Conservation (phyloP, 2,888 invertebrate species). For the Tryphoninae sp. region DNA sequence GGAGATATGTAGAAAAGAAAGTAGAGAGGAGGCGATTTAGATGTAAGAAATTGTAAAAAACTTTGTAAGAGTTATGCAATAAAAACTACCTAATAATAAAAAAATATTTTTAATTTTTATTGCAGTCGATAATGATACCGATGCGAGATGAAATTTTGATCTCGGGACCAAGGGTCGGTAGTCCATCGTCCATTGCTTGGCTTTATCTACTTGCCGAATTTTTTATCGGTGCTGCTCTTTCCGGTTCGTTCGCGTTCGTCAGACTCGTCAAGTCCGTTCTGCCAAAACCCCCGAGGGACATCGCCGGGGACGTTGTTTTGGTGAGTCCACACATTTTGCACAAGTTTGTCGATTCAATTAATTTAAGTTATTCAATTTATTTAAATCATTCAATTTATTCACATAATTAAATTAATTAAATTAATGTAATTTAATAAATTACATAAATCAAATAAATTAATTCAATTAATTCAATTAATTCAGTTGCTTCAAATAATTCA, state of each 20-base stretch:
- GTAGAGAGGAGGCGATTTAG: too few relatives aligned
- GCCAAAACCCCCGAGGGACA: slow-evolving; percentile 77
- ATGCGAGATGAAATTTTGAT: slow-evolving; percentile 66
- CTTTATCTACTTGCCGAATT: slow-evolving; percentile 75
- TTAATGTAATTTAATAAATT: not conserved
- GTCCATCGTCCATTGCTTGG: slow-evolving; percentile 71
- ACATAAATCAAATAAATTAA: not conserved
- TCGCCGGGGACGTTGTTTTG: slow-evolving; percentile 76
- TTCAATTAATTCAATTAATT: slow-evolving; percentile 1
- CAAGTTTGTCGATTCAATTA: not conserved
- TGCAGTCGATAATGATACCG: slow-evolving; percentile 72
- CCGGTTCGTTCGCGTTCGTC: slow-evolving; percentile 70
- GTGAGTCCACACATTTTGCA: slow-evolving; percentile 66
- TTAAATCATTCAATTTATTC: not conserved
- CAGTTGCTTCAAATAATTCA: too few relatives aligned
- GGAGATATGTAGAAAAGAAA: too few relatives aligned
- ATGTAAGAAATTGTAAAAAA: too few relatives aligned
- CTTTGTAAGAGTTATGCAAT: too few relatives aligned
- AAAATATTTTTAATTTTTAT: slow-evolving; percentile 43
- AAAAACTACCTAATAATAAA: too few relatives aligned
- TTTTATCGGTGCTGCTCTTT: slow-evolving; percentile 70
- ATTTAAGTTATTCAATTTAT: not conserved
- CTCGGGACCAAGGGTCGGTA: slow-evolving; percentile 64
- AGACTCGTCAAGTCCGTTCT: slow-evolving; percentile 71
- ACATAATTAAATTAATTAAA: not conserved